Base-by-base conservation (phyloP, 2,797 vertebrate species). In the Scomberomorus guttatus region DNA sequence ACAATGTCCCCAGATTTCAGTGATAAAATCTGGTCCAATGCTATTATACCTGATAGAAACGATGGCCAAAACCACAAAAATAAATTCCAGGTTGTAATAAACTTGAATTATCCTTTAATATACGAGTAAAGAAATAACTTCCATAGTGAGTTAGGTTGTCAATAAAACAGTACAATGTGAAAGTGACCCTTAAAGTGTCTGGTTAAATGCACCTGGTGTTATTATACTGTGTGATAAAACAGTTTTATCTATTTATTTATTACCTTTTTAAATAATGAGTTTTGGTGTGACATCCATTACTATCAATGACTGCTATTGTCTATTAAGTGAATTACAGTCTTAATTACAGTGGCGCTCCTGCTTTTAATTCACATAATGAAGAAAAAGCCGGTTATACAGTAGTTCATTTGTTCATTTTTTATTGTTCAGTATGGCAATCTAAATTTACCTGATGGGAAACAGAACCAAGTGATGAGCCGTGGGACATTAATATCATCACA, bases 381-480 rank as follows among this genome's bases (percentile, higher is more conserved):
- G 18, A 18, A 51, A 58, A 61, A 50, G 61, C 37, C 12, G 37
- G 9, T 18, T 37, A 24, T 59, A 27, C 70, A 32, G 24, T 6
- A 11, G 14, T 13, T 55, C 2, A 42, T 29, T 57, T 10, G 1
- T 39, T 62, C 24, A 14, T 25, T 29, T 64, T 7, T 14, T 12
- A 61, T 18, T 24, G 63, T 62, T 61, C 52, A 25, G 8, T 12
- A 4, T 48, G 48, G 52, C 55, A 22, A 4, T 27, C 6, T 50
- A 51, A 56, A 17, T 70, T 80, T 22, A 46, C 27, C 65, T 66
- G 14, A 69, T 57, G 22, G 15, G 39, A 34, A 66, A 61, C 10
- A 3, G 9, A 59, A 72, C n/a, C 3, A 12, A 29, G 24, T 14
- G 27, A 46, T 48, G 52, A 60, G 25, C n/a, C 12, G 60, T 17